phyloP scores from a whole-genome alignment of 2,113 vertebrate genomes.

The Plestiodon gilberti region DNA sequence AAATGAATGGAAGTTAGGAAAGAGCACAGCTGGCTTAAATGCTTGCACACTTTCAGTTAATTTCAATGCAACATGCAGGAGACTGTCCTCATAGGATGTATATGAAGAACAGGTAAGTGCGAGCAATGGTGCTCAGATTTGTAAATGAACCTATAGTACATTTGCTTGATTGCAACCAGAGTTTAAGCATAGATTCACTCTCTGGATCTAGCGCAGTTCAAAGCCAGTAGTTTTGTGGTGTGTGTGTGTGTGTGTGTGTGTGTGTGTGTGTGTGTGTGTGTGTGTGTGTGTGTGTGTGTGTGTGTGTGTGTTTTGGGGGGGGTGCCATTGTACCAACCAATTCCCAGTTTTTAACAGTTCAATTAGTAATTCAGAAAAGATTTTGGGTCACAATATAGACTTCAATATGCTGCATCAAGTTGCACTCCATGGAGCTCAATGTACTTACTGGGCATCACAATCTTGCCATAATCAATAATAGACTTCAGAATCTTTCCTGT shows the following conservation, averaged over 20 bases:
- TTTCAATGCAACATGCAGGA: background rate
- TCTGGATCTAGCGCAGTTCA: too few species aligned
- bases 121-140: background rate
- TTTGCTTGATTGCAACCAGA: background rate
- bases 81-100: background rate
- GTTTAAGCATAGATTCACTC: background rate
- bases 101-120: background rate
- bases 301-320: too few species aligned
- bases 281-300: too few species aligned
- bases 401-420: background rate
- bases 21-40: background rate
- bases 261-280: too few species aligned
- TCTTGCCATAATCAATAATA: background rate
- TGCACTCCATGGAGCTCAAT: background rate
- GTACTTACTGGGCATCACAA: accelerated
- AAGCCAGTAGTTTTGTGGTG: background rate
- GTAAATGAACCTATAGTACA: background rate
- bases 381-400: background rate
- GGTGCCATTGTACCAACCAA: too few species aligned
- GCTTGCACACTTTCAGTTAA: background rate
- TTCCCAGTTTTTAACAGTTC: background rate
- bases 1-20: background rate
- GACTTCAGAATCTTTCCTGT: background rate
- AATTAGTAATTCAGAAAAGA: background rate
- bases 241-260: background rate